Conservation (phyloP, 2,888 invertebrate species). For the Odontocerum albicorne region DNA sequence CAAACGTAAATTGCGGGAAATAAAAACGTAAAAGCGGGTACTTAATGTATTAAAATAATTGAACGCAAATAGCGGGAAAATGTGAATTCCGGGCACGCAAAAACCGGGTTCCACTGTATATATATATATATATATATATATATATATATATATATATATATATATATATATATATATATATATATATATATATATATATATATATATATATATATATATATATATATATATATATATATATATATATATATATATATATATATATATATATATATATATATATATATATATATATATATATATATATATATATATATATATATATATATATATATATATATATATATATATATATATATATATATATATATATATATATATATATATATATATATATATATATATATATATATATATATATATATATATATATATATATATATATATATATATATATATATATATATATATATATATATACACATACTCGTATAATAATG, state of each 20-base stretch:
- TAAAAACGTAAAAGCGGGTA: too few relatives aligned
- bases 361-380: background rate
- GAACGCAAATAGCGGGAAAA: too few relatives aligned
- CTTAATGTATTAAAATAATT: too few relatives aligned
- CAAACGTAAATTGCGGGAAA: too few relatives aligned
- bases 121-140: background rate
- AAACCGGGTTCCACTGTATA: background rate
- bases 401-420: background rate
- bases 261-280: background rate
- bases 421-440: background rate
- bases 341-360: background rate
- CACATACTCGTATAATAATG: background rate
- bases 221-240: background rate
- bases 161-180: background rate
- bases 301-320: background rate
- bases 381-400: background rate
- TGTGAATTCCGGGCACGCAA: too few relatives aligned
- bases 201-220: background rate
- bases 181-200: background rate
- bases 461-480: background rate
- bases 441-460: background rate
- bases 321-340: background rate
- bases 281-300: background rate
- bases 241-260: background rate
- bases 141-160: background rate